Evolutionary conservation across 2,888 invertebrate genomes (phyloP), one percentile per base, ranked within the genome.

Genomic region (Diadromus collaris): DNA sequence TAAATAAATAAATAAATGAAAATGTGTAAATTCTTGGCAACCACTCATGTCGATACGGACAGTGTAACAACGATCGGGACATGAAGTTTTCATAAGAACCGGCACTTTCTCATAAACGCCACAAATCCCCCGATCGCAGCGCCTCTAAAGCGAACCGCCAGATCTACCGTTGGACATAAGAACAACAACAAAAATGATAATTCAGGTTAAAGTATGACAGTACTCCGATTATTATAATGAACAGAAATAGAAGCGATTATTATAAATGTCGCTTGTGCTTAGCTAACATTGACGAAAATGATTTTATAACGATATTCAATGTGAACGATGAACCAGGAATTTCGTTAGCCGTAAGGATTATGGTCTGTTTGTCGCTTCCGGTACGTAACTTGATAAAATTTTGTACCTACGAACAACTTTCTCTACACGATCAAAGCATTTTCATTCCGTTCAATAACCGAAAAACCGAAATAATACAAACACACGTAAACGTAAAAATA

Each of bases 331-430:
- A 65, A 10, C 56, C 67, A 7, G 82, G 74, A 13, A 38, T 81
- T 9, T 76, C 83, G 29, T 73, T 84, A 29, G 81, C 83, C 10
- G 56, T 81, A 29, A 81, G 78, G 63, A 84, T 84, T 34, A 84
- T 84, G 84, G 76, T 84, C 65, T 84, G 84, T 54, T 68, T 84
- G 10, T 83, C 84, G 19, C 74, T 84, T 61, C 83, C 83, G 76
- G 83, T 84, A 81, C 51, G 81, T 81, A 82, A 60, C 54, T 60
- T 60, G 10, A 48, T 58, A 75, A 64, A 32, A 16, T 29, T 21
- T 67, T n/a, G 5, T 48, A 10, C 2, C 21, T 38, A 51, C 27
- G 16, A 7, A 63, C 38, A 41, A 41, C 16, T 5, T 41, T 34
- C 21, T 9, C 21, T 9, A 24, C 13, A 13, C 3, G 10, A 5